Conservation (phyloP, 2,797 vertebrate genomes). For the Lacerta viridis region DNA sequence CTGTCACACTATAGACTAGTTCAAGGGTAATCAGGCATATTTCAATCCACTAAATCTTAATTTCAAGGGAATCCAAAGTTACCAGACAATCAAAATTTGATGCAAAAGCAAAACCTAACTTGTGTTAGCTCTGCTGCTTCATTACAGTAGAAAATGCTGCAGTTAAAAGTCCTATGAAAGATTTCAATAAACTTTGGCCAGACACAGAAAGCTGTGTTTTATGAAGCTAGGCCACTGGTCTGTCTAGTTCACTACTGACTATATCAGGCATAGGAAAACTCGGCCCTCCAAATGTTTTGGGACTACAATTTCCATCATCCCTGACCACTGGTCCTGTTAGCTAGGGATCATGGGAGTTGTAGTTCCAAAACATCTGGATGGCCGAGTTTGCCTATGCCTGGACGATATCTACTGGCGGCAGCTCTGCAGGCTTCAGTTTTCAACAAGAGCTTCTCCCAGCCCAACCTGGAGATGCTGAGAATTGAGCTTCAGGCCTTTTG, state of each 20-base stretch:
- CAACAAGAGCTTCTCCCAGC: not conserved
- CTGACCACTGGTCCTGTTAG: too few species aligned
- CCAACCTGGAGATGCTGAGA: not conserved
- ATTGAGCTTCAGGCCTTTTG: not conserved
- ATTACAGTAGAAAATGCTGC: conserved; percentile 17
- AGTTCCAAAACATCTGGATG: too few species aligned
- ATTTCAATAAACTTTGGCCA: not conserved
- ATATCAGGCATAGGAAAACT: not conserved
- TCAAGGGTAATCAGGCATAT: conserved; percentile 58
- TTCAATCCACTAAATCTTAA: conserved; percentile 49
- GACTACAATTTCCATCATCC: too few species aligned
- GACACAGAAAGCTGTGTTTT: not conserved
- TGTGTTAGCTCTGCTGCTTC: not conserved
- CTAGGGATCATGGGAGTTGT: too few species aligned
- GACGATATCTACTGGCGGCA: not conserved
- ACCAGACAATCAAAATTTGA: conserved; percentile 24
- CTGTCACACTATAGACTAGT: conserved; percentile 29
- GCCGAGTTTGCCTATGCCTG: not conserved
- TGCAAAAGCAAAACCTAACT: conserved; percentile 25
- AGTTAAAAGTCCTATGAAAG: not conserved
- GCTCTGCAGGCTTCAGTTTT: not conserved
- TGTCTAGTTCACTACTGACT: not conserved
- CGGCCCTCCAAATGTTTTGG: too few species aligned
- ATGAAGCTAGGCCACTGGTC: too few species aligned
- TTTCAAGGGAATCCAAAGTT: conserved; percentile 27